These are phyloP conservation scores for Synergus japonicus DNA, from an alignment of 2,888 invertebrate species.

Conservation along the genomic window DNA sequence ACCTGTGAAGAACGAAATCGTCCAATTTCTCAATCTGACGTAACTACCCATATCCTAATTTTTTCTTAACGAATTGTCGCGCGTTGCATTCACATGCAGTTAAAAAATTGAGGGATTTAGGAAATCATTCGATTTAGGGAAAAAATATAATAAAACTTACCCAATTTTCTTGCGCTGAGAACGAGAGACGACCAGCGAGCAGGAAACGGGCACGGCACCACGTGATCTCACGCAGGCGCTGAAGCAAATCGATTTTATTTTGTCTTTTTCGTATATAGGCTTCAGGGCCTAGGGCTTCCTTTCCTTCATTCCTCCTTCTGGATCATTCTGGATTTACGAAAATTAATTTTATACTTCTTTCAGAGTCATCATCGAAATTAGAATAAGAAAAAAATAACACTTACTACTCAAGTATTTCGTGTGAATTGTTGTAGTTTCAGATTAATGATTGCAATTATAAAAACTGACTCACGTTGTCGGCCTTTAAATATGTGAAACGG, in stretches of 20 bases:
- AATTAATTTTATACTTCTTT: neutral
- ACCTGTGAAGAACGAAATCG: conserved; percentile 63
- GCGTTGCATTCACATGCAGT: neutral
- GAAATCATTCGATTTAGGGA: neutral
- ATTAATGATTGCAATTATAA: conserved; percentile 3
- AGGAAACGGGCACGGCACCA: conserved; percentile 62
- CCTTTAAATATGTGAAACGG: neutral
- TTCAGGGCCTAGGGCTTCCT: conserved; percentile 22
- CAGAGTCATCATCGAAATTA: neutral
- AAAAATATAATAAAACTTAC: conserved; percentile 57
- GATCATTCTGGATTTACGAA: neutral
- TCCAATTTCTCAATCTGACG: conserved; percentile 18
- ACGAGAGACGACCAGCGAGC: conserved; percentile 71
- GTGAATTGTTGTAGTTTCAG: neutral
- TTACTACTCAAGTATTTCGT: neutral
- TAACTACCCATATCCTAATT: neutral
- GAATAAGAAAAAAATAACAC: neutral
- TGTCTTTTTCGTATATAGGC: conserved; percentile 42
- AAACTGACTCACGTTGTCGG: neutral
- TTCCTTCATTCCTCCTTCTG: neutral
- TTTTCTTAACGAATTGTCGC: neutral
- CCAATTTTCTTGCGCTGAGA: conserved; percentile 61
- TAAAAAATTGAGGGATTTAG: conserved; percentile 19
- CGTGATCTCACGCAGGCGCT: conserved; percentile 58
- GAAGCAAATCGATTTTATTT: conserved; percentile 52